These are phyloP conservation scores for Trididemnum nubilum DNA, from an alignment of 23 tunicate genomes.

Conservation along the genomic window DNA sequence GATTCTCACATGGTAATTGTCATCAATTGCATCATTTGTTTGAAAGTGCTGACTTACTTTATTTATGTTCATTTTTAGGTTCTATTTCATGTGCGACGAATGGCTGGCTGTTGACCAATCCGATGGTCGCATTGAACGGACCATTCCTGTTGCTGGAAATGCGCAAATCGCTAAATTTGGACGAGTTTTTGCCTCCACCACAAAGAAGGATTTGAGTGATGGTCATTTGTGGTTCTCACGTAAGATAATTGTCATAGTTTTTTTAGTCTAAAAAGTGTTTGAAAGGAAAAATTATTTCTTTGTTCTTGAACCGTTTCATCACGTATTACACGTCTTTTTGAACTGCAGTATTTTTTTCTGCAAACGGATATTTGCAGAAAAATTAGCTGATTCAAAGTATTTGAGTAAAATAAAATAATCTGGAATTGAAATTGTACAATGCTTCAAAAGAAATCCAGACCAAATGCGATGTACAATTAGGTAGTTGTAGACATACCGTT, in stretches of 20 bases:
- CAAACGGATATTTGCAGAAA: neutral
- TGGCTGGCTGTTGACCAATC: conserved; percentile 94
- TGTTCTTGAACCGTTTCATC: neutral
- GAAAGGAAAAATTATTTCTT: neutral
- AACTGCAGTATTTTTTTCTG: neutral
- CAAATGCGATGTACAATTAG: no score
- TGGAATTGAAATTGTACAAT: no score
- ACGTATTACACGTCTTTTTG: neutral
- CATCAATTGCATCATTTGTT: no score
- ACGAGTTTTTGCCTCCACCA: conserved; percentile 56
- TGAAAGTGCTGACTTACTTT: no score
- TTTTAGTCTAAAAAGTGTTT: neutral
- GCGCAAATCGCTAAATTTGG: conserved; percentile 52
- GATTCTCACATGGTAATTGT: no score
- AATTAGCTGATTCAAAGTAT: neutral
- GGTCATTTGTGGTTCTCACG: conserved; percentile 90
- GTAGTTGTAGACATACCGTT: no score
- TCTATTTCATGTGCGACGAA: conserved; percentile 70
- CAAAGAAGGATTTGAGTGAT: conserved; percentile 75
- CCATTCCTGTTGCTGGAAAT: conserved; percentile 50
- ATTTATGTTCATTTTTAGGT: no score
- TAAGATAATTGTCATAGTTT: conserved; percentile 25
- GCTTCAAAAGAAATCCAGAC: no score
- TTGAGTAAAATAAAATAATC: no score
- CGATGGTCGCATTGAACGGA: conserved; percentile 68